Evolutionary conservation across 64 coral and sea anemone species (phyloP).

Genomic region (Catalaphyllia jardinei): DNA sequence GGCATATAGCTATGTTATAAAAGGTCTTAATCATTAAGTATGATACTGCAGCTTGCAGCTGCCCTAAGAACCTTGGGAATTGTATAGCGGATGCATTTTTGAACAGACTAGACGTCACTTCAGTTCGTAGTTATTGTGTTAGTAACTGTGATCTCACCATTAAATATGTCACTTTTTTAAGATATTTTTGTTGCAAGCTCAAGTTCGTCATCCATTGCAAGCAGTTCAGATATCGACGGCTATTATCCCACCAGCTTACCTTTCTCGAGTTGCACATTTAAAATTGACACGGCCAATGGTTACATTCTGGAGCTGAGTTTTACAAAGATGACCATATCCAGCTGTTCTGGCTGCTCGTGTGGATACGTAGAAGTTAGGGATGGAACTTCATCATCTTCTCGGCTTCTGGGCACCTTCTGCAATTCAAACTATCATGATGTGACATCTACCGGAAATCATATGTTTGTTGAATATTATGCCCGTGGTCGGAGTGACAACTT

Average conservation of each 20-base stretch:
- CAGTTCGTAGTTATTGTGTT: too few species aligned
- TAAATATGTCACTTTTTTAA: background rate
- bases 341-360: conserved; percentile 1
- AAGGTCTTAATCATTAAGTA: too few species aligned
- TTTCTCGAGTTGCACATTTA: background rate
- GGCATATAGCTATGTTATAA: too few species aligned
- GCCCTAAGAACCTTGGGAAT: too few species aligned
- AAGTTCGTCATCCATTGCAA: background rate
- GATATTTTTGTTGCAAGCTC: background rate
- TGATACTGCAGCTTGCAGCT: too few species aligned
- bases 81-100: too few species aligned
- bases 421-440: background rate
- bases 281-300: conserved; percentile 4
- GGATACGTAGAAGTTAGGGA: conserved; percentile 10
- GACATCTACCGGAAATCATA: conserved; percentile 1
- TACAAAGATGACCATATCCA: background rate
- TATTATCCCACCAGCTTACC: background rate
- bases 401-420: conserved; percentile 14
- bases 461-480: background rate
- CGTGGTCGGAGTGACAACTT: background rate
- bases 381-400: background rate
- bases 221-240: background rate
- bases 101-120: too few species aligned
- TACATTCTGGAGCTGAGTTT: background rate
- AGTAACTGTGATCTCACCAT: background rate